Conservation (phyloP, 2,888 invertebrate genomes). For the Hirtodrosophila alboralis region DNA sequence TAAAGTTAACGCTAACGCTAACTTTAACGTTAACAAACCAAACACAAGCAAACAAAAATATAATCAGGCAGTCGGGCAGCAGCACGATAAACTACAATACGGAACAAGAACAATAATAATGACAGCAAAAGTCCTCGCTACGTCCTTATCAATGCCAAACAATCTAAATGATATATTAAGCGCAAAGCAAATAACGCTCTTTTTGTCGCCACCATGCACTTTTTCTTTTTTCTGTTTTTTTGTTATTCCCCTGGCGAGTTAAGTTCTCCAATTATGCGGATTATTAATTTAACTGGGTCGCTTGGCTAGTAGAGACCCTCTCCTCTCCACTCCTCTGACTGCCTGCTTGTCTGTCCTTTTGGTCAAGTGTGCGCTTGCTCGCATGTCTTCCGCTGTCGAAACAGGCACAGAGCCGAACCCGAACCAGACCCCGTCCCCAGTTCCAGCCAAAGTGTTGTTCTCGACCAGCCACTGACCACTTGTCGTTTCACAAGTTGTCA, state of each 20-base stretch:
- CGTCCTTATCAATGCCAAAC: slow-evolving; percentile 80
- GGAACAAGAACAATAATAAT: slow-evolving; percentile 64
- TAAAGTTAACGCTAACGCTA: neutral
- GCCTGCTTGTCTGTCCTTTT: slow-evolving; percentile 5
- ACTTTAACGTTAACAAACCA: slow-evolving; percentile 40
- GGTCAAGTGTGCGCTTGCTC: slow-evolving; percentile 18
- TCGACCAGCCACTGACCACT: slow-evolving; percentile 60
- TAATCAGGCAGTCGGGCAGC: slow-evolving; percentile 28
- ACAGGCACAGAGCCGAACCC: too few species aligned
- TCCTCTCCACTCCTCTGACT: slow-evolving; percentile 7
- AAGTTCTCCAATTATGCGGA: slow-evolving; percentile 83
- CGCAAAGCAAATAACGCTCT: slow-evolving; percentile 81
- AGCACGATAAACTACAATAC: slow-evolving; percentile 23
- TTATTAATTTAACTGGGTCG: slow-evolving; percentile 84
- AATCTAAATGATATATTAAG: slow-evolving; percentile 84
- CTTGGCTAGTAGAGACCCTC: slow-evolving; percentile 40
- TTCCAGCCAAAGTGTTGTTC: slow-evolving; percentile 3
- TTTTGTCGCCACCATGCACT: slow-evolving; percentile 62
- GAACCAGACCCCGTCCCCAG: too few species aligned
- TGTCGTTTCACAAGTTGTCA: slow-evolving; percentile 82
- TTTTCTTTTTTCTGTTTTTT: slow-evolving; percentile 17
- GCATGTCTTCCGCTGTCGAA: slow-evolving; percentile 12
- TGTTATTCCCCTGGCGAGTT: slow-evolving; percentile 64
- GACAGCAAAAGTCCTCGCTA: slow-evolving; percentile 71
- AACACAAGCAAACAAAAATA: slow-evolving; percentile 43